A percentile compares a stretch with the other conserved stretches of the same genome.
Conservation (phyloP, 2,113 vertebrate species). For the Chamaetylas fuelleborni region DNA sequence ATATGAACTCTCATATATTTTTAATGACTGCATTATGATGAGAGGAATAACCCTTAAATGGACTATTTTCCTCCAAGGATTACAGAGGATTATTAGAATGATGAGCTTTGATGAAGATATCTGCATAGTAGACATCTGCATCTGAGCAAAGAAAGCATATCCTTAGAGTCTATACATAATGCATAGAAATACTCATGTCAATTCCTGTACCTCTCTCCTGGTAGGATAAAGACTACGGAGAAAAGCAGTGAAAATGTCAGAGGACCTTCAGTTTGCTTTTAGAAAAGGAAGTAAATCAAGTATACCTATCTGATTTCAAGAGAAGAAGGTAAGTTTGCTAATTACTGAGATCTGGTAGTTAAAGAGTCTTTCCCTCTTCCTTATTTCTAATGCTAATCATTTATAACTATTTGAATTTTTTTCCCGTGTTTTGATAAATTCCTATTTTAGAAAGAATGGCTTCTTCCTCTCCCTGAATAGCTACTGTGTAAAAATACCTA, state of each 20-base stretch:
- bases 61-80: neutral
- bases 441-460: neutral
- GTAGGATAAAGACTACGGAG: neutral
- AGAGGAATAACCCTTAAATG: neutral
- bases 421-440: neutral
- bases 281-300: neutral
- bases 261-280: neutral
- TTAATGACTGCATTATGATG: neutral
- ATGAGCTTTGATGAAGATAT: neutral
- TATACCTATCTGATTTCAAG: neutral
- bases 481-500: conserved; percentile 4
- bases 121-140: neutral
- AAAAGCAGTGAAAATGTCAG: neutral
- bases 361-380: neutral
- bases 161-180: neutral
- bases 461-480: conserved; percentile 5
- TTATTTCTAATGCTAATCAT: neutral
- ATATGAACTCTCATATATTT: neutral
- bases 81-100: neutral
- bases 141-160: neutral
- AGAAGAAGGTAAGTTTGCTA: neutral
- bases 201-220: neutral
- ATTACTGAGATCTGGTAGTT: neutral
- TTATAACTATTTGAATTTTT: neutral
- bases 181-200: neutral